Conservation (phyloP, 1,140 invertebrate species). For the Harpegnathos saltator region DNA sequence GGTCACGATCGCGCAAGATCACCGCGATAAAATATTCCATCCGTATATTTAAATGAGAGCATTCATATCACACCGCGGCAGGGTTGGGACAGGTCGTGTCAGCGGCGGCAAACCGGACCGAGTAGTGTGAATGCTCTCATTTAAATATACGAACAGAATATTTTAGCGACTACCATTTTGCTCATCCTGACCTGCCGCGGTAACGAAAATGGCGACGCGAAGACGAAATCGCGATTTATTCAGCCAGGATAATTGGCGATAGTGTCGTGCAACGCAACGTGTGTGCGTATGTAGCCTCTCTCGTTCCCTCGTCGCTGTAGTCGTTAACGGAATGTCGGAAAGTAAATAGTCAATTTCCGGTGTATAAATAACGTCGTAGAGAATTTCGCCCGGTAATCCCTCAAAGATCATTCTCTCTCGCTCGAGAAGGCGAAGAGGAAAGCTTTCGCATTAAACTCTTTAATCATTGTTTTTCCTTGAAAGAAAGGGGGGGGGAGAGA, state of each 20-base stretch:
- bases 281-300: too few species aligned
- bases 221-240: slow-evolving; percentile 31
- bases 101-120: slow-evolving; percentile 18
- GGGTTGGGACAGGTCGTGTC: slow-evolving; percentile 39
- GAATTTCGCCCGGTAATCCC: too few species aligned
- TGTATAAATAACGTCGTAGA: too few species aligned
- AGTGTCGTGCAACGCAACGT: background rate
- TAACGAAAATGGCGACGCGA: slow-evolving; percentile 34
- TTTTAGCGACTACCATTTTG: slow-evolving; percentile 38
- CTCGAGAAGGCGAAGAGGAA: too few species aligned
- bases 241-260: slow-evolving; percentile 13
- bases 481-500: too few species aligned
- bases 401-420: too few species aligned
- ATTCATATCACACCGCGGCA: slow-evolving; percentile 17
- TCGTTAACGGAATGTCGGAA: background rate
- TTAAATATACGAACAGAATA: slow-evolving; percentile 49
- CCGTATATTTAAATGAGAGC: slow-evolving; percentile 56
- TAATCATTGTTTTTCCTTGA: too few species aligned
- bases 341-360: background rate
- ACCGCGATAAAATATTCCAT: slow-evolving; percentile 54
- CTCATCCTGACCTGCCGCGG: background rate
- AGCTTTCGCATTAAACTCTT: too few species aligned
- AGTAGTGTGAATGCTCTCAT: slow-evolving; percentile 44
- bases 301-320: background rate
- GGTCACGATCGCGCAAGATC: slow-evolving; percentile 35